Base-by-base conservation (phyloP, 2,797 vertebrate species). In the Syncerus caffer region DNA sequence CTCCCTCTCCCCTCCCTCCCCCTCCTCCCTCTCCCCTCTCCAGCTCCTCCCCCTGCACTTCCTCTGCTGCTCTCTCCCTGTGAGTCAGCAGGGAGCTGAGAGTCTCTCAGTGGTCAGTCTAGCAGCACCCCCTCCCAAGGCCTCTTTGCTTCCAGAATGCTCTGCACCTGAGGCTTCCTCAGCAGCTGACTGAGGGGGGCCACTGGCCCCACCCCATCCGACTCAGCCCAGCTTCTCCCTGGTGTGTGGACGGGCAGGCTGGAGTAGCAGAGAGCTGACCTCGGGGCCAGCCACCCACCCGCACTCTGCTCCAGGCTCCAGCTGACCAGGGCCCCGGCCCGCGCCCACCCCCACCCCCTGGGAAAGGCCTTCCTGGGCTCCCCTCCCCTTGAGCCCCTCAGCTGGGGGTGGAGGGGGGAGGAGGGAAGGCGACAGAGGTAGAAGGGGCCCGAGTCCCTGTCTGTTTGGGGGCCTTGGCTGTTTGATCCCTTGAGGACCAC, bases 41-140 rank as follows among this genome's bases (percentile, higher is more conserved):
- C 16, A 4, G 4, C n/a, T 34, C n/a, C 64, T 83, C 62, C n/a
- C 0, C 8, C 31, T 7, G 78, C n/a, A 34, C 64, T 34, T 67
- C 64, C 64, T 67, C 17, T 21, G n/a, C n/a, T n/a, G 16, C 17
- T 34, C 16, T 67, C n/a, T 67, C n/a, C n/a, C n/a, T 67, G 27
- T 71, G 84, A 93, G 91, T 90, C 94, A 97, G 87, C 94, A 94
- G 29, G 23, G 31, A 76, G 82, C 47, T 8, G 38, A 23, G 34
- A 34, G 29, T 38, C 13, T 55, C 27, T 50, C 45, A 10, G 15
- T 7, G 17, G 57, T 57, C 42, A 34, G 64, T 50, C 82, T 53
- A 9, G 19, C n/a, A 50, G 25, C 14, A 8, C 1, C 12, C 50
- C 64, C 64, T 17, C 25, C 45, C 29, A 4, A n/a, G 58, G 42